These are phyloP conservation scores for Acromyrmex charruanus DNA, from an alignment of 1,140 invertebrate species.

Conservation along the genomic window DNA sequence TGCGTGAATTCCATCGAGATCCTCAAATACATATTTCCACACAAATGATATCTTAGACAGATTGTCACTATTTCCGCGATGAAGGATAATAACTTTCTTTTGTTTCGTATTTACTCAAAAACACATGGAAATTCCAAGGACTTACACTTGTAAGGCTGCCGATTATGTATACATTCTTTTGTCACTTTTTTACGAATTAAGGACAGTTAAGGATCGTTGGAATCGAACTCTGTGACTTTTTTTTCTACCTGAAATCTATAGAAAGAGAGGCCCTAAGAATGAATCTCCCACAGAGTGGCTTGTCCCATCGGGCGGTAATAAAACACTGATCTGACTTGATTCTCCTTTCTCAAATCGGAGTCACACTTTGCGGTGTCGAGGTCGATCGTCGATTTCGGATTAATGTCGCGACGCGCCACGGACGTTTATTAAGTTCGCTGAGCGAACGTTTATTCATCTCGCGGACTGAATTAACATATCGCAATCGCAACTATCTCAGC, in stretches of 20 bases:
- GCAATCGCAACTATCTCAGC: neutral
- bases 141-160: neutral
- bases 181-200: no score
- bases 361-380: no score
- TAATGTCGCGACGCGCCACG: neutral
- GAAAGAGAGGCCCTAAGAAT: neutral
- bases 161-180: no score
- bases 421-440: constrained; percentile 1
- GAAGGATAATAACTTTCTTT: neutral
- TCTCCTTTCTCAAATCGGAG: neutral
- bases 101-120: neutral
- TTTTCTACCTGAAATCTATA: neutral
- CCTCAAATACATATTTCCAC: neutral
- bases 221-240: neutral
- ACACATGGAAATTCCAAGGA: neutral
- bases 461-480: neutral
- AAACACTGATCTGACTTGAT: neutral
- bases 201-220: no score
- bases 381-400: neutral
- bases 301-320: neutral
- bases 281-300: neutral
- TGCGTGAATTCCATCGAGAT: neutral
- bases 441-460: neutral
- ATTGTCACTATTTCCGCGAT: constrained; percentile 61
- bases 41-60: constrained; percentile 61